A percentile compares a stretch with the other conserved stretches of the same genome.
Evolutionary conservation across 35 echinoderm and acorn worm species (phyloP).

Genomic region (Chiridota heheva): DNA sequence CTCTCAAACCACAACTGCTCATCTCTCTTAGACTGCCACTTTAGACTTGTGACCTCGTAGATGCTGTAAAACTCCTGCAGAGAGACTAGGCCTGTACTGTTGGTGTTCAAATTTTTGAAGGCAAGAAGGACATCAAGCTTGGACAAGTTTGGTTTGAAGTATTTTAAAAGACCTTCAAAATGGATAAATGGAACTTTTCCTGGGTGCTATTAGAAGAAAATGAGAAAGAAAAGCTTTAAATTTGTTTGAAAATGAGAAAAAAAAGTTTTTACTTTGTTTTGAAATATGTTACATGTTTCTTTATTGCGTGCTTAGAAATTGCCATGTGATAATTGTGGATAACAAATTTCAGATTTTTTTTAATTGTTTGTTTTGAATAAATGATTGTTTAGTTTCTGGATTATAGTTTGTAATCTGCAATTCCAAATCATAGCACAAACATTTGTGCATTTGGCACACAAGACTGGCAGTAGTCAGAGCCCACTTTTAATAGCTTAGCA

Average conservation of each 20-base stretch:
- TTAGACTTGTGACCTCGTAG: conserved; percentile 56
- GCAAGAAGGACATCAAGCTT: conserved; percentile 71
- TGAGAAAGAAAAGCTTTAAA: background rate
- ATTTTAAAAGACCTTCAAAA: conserved; percentile 82
- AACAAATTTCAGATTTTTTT: background rate
- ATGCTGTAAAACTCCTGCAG: conserved; percentile 52
- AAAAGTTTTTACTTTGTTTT: conserved; percentile 3
- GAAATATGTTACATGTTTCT: background rate
- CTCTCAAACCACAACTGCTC: conserved; percentile 70
- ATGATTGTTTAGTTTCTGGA: too few relatives aligned
- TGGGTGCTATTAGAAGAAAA: conserved; percentile 61
- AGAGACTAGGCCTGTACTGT: conserved; percentile 51
- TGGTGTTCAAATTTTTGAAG: conserved; percentile 76
- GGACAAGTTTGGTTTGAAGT: conserved; percentile 57
- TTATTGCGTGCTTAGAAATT: too few relatives aligned
- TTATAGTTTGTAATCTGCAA: too few relatives aligned
- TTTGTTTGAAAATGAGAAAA: background rate
- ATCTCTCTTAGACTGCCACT: conserved; percentile 59
- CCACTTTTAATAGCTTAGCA: too few relatives aligned
- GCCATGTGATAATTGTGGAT: background rate
- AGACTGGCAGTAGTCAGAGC: too few relatives aligned
- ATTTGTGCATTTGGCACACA: too few relatives aligned
- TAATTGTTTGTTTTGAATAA: too few relatives aligned
- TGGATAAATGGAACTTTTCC: conserved; percentile 78
- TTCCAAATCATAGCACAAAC: too few relatives aligned